Evolutionary conservation across 2,888 invertebrate species (phyloP).

Genomic region (Caenorhabditis plicata): DNA sequence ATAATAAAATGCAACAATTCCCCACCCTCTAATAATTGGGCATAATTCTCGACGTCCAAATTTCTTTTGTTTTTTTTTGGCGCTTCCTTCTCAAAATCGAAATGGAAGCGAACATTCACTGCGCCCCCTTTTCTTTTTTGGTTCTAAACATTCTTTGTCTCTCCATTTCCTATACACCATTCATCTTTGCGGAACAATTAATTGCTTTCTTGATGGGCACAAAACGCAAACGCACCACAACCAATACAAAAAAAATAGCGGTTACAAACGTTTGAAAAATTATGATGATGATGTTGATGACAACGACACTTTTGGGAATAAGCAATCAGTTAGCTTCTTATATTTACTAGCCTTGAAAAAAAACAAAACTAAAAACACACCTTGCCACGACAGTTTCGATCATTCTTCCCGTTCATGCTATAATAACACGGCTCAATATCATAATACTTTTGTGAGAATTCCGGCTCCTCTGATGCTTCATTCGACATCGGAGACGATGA

Average conservation of each 20-base stretch:
- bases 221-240: constrained; percentile 9
- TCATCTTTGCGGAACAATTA: constrained; percentile 19
- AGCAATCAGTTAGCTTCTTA: no score
- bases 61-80: no score
- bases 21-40: no score
- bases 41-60: no score
- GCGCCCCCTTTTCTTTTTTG: no score
- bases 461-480: constrained; percentile 25
- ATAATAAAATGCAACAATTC: no score
- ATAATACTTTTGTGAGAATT: constrained; percentile 32
- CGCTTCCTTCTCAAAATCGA: no score
- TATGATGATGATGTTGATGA: no score
- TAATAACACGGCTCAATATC: constrained; percentile 46
- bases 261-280: no score
- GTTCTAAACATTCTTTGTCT: constrained; percentile 5
- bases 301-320: no score
- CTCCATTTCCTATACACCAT: constrained; percentile 4
- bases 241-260: constrained; percentile 14
- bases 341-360: no score
- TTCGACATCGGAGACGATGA: constrained; percentile 25
- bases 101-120: no score
- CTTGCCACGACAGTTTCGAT: constrained; percentile 38
- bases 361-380: constrained; percentile 18
- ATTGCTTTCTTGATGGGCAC: constrained; percentile 27
- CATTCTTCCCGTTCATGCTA: constrained; percentile 34